Base-by-base conservation (phyloP, 2,113 vertebrate genomes). In the Trochalopteron elliotii region DNA sequence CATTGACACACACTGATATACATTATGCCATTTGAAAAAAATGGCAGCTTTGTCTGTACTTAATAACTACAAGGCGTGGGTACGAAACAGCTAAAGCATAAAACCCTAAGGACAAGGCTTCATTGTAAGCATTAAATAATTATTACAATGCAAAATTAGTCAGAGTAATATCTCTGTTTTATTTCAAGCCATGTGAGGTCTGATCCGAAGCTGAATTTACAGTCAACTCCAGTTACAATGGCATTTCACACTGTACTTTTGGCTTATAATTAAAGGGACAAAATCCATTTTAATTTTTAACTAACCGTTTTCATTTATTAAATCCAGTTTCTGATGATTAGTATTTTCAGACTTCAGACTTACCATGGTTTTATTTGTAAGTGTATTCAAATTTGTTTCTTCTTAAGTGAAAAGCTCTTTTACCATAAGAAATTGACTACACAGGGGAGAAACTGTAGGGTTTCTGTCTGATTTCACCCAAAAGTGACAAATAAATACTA, bases 81-180 rank as follows among this genome's bases (percentile, higher is more conserved):
- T 97, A 98, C 95, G 80, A 97, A 97, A 97, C 82, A 96, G 96
- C 97, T 97, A 96, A 96, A 97, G 97, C 95, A 94, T 88, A 98
- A 98, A 98, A 97, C 96, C 90, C 37, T 75, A 91, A 90, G 96
- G 97, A 98, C 97, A 98, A 97, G 93, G 96, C 94, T 94, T 94
- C 95, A 98, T 96, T 98, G 97, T 98, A 90, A 96, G 90, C 93
- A 97, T 95, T 97, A 98, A 98, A 96, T 97, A 98, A 98, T 97
- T 98, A 95, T 95, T 97, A 98, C 97, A 98, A 98, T 97, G 94
- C 94, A 96, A 97, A 97, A 97, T 97, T 97, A 98, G 97, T 94
- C 97, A 97, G 95, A 96, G 96, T 93, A 97, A 87, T 97, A 97
- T 97, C 96, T 95, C 97, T 96, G 92, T 44, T 98, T 97, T 97